Percentiles rank a stretch among this genome's conserved stretches.
Conservation (phyloP, 2,797 vertebrate genomes). For the Hippocampus kuda region DNA sequence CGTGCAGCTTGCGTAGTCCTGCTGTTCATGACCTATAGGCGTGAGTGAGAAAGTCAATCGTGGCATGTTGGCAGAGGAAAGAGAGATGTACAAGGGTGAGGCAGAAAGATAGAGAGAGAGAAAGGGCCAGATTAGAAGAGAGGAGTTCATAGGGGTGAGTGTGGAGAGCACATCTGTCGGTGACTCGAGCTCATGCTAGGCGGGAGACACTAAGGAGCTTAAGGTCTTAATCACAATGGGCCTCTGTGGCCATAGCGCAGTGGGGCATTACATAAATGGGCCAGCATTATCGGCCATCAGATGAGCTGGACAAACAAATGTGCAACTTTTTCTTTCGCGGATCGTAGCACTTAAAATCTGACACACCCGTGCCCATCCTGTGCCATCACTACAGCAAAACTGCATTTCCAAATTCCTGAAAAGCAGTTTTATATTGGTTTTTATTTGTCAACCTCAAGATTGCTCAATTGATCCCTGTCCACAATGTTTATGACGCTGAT, state of each 20-base stretch:
- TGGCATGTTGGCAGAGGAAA: constrained; percentile 17
- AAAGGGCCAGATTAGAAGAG: constrained; percentile 57
- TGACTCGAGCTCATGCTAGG: constrained; percentile 53
- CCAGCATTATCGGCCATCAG: constrained; percentile 43
- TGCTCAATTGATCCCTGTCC: no score
- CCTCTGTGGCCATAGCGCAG: constrained; percentile 50
- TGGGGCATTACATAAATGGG: constrained; percentile 54
- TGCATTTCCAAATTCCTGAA: constrained; percentile 48
- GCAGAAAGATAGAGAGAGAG: constrained; percentile 39
- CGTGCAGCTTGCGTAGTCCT: constrained; percentile 15
- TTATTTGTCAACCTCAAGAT: no score
- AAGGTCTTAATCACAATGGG: constrained; percentile 64
- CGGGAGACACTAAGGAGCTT: constrained; percentile 64
- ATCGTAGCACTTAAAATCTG: not conserved
- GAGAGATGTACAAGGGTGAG: constrained; percentile 9
- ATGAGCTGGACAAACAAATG: constrained; percentile 9
- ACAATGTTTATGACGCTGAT: no score
- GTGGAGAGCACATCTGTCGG: constrained; percentile 61
- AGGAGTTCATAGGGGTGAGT: constrained; percentile 37
- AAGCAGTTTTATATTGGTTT: constrained; percentile 30
- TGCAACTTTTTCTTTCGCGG: not conserved
- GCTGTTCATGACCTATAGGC: constrained; percentile 21
- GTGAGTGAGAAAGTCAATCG: constrained; percentile 17
- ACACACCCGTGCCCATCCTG: not conserved
- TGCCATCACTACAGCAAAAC: constrained; percentile 23